Percentiles rank a stretch among this genome's conserved stretches.
Evolutionary conservation across 2,797 vertebrate species (phyloP).

Genomic region (Pteronotus mesoamericanus): DNA sequence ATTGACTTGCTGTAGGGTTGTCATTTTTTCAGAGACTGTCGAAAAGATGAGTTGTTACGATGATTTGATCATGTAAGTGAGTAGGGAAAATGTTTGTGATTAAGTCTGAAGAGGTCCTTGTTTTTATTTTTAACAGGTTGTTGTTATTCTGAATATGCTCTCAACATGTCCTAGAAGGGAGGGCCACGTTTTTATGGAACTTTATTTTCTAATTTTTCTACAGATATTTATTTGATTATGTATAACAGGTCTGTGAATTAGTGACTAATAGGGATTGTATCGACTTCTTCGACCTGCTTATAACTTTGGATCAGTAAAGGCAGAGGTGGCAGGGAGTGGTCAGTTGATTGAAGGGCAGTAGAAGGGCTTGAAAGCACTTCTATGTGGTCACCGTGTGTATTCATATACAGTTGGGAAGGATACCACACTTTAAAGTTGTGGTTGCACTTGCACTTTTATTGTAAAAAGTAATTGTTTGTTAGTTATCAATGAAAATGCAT

Average conservation of each 20-base stretch:
- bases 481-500: background rate
- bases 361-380: background rate
- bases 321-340: background rate
- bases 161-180: background rate
- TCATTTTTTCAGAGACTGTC: slow-evolving; percentile 31
- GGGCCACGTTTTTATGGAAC: background rate
- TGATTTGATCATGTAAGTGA: background rate
- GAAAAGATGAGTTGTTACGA: slow-evolving; percentile 16
- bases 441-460: background rate
- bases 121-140: background rate
- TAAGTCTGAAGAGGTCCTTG: background rate
- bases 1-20: background rate
- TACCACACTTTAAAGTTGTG: background rate
- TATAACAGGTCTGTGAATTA: background rate
- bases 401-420: background rate
- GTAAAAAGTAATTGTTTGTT: background rate
- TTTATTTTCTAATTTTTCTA: background rate
- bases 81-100: background rate
- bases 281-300: background rate
- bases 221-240: background rate
- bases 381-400: too few species aligned
- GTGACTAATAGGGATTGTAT: background rate
- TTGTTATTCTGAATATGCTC: background rate
- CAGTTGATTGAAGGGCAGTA: background rate
- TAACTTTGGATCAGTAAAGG: background rate